Conservation (phyloP, 2,888 invertebrate species). For the Dicycla oo region DNA sequence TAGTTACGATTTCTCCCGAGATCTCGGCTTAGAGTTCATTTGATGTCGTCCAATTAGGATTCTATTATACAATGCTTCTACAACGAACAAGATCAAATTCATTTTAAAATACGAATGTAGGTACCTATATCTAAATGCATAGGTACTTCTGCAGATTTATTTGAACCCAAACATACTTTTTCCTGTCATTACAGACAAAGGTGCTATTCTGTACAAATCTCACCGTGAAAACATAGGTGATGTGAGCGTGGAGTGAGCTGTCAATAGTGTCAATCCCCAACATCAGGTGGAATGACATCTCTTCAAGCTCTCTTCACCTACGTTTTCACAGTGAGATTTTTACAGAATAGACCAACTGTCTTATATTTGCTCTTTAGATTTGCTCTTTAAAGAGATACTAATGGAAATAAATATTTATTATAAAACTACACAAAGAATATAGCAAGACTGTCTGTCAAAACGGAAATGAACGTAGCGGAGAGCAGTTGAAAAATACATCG, state of each 20-base stretch:
- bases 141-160: slow-evolving; percentile 1
- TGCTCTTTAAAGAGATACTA: background rate
- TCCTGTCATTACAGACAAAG: background rate
- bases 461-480: slow-evolving; percentile 62
- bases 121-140: slow-evolving; percentile 16
- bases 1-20: slow-evolving; percentile 71
- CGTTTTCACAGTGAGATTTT: too few species aligned
- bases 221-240: too few species aligned
- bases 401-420: slow-evolving; percentile 35
- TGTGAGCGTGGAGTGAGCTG: too few species aligned
- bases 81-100: slow-evolving; percentile 56
- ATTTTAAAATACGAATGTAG: slow-evolving; percentile 43
- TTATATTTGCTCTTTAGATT: background rate
- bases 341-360: too few species aligned
- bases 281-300: too few species aligned
- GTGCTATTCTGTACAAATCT: too few species aligned
- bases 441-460: slow-evolving; percentile 57
- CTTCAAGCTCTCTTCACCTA: too few species aligned
- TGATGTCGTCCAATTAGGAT: slow-evolving; percentile 75
- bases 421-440: slow-evolving; percentile 40
- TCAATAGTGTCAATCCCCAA: too few species aligned
- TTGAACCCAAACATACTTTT: background rate
- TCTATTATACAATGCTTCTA: slow-evolving; percentile 64
- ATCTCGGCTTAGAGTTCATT: slow-evolving; percentile 77
- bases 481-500: slow-evolving; percentile 55